These are phyloP conservation scores for Bradypus variegatus DNA, from an alignment of 2,797 vertebrate genomes.

Conservation along the genomic window DNA sequence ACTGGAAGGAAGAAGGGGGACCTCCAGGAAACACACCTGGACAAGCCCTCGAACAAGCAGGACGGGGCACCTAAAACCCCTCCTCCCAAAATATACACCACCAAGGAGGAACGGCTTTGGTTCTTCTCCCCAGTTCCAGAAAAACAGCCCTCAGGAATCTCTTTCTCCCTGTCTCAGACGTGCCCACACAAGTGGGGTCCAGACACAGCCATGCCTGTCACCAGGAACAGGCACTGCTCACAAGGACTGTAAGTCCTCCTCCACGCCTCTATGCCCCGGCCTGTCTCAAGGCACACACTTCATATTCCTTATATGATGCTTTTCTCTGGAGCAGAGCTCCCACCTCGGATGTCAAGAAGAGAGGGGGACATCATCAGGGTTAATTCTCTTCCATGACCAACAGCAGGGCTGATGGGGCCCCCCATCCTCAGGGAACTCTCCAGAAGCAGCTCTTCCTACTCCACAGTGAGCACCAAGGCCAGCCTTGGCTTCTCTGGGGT, in stretches of 20 bases:
- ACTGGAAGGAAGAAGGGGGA: not conserved
- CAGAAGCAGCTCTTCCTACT: not conserved
- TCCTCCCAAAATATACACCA: not conserved
- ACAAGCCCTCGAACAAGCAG: not conserved
- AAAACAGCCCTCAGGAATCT: not conserved
- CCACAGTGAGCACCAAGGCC: not conserved
- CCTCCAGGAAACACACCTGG: not conserved
- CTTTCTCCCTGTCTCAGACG: not conserved
- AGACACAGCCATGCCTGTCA: not conserved
- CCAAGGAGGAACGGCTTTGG: not conserved
- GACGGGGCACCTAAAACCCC: not conserved
- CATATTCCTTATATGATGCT: not conserved
- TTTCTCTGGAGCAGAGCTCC: not conserved
- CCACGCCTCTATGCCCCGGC: not conserved
- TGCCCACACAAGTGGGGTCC: not conserved
- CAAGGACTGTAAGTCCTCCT: not conserved
- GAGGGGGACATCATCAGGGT: not conserved
- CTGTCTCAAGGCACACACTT: not conserved
- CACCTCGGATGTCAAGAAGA: not conserved
- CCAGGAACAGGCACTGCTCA: not conserved
- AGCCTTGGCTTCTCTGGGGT: not conserved
- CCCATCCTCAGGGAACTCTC: not conserved
- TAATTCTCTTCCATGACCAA: not conserved
- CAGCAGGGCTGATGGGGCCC: not conserved
- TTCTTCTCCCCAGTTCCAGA: slow-evolving; percentile 8